phyloP scores from a whole-genome alignment of 2,113 vertebrate genomes.

The Lycaon pictus region DNA sequence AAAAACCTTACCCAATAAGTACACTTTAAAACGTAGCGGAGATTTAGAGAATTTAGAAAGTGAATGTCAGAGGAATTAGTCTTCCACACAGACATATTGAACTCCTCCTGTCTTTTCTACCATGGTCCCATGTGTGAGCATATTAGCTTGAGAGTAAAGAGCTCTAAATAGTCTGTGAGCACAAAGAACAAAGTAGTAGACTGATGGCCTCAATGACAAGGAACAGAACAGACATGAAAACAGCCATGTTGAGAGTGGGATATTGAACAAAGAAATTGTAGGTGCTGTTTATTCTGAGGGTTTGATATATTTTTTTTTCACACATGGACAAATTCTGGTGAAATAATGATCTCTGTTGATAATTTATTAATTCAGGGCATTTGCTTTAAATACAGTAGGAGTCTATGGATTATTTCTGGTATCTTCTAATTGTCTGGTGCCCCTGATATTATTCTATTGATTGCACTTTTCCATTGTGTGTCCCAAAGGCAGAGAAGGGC shows the following conservation, averaged over 20 bases:
- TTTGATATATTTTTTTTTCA: not conserved
- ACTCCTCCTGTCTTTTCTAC: slow-evolving; percentile 1
- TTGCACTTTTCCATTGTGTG: slow-evolving; percentile 54
- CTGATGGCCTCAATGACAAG: not conserved
- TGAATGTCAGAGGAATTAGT: not conserved
- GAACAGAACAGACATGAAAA: not conserved
- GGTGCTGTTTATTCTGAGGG: not conserved
- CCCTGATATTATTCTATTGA: slow-evolving; percentile 81
- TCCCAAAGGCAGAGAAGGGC: slow-evolving; percentile 80
- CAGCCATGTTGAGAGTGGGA: not conserved
- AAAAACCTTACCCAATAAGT: not conserved
- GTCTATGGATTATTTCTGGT: slow-evolving; percentile 72
- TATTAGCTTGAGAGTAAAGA: not conserved
- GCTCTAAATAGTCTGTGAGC: not conserved
- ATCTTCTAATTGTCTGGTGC: slow-evolving; percentile 75
- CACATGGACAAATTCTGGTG: not conserved
- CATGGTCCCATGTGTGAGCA: not conserved
- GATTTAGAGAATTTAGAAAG: slow-evolving; percentile 19
- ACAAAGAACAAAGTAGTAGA: not conserved
- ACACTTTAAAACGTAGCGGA: not conserved
- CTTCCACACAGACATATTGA: slow-evolving; percentile 18
- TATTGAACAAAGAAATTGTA: not conserved
- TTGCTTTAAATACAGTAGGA: slow-evolving; percentile 68
- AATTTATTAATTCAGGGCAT: slow-evolving; percentile 72
- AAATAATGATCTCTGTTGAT: slow-evolving; percentile 66